These are phyloP conservation scores for Bolborhynchus lineola DNA, from an alignment of 2,113 vertebrate genomes.

Conservation along the genomic window DNA sequence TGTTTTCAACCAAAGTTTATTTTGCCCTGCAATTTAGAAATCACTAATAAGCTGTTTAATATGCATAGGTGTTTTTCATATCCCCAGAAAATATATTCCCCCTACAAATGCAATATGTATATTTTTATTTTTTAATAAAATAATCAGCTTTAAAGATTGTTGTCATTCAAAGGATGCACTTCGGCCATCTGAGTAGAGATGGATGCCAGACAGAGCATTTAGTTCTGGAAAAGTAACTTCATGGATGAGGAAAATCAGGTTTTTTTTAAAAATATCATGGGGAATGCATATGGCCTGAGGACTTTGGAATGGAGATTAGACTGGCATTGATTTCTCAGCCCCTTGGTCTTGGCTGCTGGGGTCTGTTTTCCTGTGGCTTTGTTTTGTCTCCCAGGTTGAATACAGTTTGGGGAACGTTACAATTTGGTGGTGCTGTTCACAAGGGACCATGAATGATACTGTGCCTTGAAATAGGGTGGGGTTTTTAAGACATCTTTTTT, in stretches of 20 bases:
- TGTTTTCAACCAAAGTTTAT: neutral
- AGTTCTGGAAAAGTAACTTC: neutral
- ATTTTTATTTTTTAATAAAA: neutral
- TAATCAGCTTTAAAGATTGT: neutral
- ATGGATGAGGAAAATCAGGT: neutral
- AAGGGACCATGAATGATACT: neutral
- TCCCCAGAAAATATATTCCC: neutral
- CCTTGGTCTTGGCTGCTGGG: neutral
- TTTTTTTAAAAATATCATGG: neutral
- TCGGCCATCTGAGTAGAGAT: neutral
- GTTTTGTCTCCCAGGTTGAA: neutral
- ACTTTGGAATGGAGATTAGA: neutral
- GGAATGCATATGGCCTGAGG: neutral
- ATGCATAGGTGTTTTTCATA: neutral
- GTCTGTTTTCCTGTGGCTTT: neutral
- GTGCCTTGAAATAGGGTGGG: neutral
- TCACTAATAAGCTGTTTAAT: neutral
- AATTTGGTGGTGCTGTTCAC: rapidly evolving
- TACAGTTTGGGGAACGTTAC: rapidly evolving
- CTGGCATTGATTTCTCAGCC: neutral
- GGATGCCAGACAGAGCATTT: neutral
- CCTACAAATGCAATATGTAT: rapidly evolving
- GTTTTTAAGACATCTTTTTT: neutral
- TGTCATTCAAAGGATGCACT: neutral
- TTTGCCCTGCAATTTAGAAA: neutral